Evolutionary conservation across 2,113 vertebrate species (phyloP), one percentile per base, ranked within the genome.

Genomic region (Podocnemis expansa): DNA sequence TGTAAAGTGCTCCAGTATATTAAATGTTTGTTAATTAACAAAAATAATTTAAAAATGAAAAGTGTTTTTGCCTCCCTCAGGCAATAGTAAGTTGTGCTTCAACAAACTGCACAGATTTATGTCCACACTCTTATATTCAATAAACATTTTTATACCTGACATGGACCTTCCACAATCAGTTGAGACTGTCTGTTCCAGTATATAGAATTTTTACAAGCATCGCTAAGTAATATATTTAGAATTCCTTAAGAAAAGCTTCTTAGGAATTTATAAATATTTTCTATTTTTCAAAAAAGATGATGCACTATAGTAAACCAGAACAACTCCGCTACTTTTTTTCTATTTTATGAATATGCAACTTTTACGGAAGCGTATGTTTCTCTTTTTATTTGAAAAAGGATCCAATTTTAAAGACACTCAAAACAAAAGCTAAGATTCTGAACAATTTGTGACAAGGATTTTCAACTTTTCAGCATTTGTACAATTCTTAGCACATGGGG

Each of bases 81-180:
- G 89, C 85, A 95, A 80, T 22, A 76, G 63, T 96, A 95, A 91
- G 84, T 93, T 94, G 93, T 94, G 91, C 80, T 89, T 96, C 92
- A 90, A 85, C 84, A 96, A 95, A 80, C 92, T 96, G 75, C 73
- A 78, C 82, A 43, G 89, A 96, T 97, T 97, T 95, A 89, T 86
- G 84, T 78, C 49, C 63, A 91, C 80, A 80, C 41, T 89, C 76
- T 83, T 63, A 52, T 90, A 84, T 70, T 89, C 79, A 87, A 80
- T 81, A 97, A 96, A 95, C 75, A 47, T 89, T 93, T 76, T 29
- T 90, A 75, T 82, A 90, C 55, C 45, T 94, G 29, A 78, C 82
- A 78, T 76, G 25, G 87, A 92, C 85, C 22, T 54, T 63, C 25
- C 87, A 45, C 3, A 93, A 81, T 93, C 21, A 0, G n/a, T 17